Conservation (phyloP, 1,140 invertebrate genomes). For the Penaeus chinensis region DNA sequence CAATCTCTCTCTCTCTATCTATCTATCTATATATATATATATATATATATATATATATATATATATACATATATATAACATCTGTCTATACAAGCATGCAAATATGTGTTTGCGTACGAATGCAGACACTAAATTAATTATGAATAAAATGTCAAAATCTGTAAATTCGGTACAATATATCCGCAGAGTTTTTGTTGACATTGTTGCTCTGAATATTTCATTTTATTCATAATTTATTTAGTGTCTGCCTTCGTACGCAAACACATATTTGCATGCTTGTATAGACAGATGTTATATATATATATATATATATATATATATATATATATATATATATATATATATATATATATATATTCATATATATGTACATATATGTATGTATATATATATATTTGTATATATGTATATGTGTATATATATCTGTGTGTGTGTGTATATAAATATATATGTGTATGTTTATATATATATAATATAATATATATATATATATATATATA, state of each 20-base stretch:
- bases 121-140: background rate
- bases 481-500: background rate
- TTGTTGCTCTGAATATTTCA: too few relatives aligned
- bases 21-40: background rate
- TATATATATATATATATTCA: background rate
- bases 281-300: too few relatives aligned
- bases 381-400: background rate
- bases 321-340: too few relatives aligned
- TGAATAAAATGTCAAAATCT: background rate
- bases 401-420: background rate
- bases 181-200: too few relatives aligned
- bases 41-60: slow-evolving; percentile 12
- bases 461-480: slow-evolving; percentile 13
- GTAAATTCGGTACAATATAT: too few relatives aligned
- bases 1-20: slow-evolving; percentile 3
- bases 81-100: background rate
- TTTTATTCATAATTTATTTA: too few relatives aligned
- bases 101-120: background rate
- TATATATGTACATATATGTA: background rate
- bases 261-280: too few relatives aligned
- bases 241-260: too few relatives aligned
- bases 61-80: background rate
- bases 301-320: too few relatives aligned
- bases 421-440: background rate
- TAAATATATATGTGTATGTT: background rate